Conservation (phyloP, 1,140 invertebrate genomes). For the Drosophila sturtevanti region DNA sequence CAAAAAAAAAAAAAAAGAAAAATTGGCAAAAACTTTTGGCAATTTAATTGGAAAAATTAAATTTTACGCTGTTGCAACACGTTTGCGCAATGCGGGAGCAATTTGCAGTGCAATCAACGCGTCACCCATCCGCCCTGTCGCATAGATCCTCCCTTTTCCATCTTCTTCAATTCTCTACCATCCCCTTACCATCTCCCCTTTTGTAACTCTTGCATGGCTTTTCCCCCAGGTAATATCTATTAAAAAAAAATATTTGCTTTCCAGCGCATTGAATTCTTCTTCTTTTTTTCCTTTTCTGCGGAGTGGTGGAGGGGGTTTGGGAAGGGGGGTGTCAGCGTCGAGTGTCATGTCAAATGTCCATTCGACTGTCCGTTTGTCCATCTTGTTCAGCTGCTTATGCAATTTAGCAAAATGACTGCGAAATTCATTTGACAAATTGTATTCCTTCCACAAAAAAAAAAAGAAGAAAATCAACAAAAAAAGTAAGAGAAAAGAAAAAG, state of each 20-base stretch:
- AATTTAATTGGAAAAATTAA: slow-evolving; percentile 80
- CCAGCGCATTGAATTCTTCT: slow-evolving; percentile 19
- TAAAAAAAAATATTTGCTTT: slow-evolving; percentile 60
- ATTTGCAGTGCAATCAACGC: slow-evolving; percentile 55
- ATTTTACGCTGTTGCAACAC: slow-evolving; percentile 60
- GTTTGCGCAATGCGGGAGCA: slow-evolving; percentile 44
- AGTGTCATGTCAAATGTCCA: slow-evolving; percentile 60
- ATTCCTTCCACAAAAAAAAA: too few species aligned
- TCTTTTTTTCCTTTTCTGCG: slow-evolving; percentile 19
- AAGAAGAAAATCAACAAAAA: too few species aligned
- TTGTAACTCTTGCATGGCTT: too few species aligned
- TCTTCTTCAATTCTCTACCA: background rate
- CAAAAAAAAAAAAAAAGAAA: background rate
- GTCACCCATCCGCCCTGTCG: background rate
- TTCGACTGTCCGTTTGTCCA: background rate
- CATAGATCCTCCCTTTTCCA: background rate
- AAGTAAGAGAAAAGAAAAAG: too few species aligned
- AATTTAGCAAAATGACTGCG: slow-evolving; percentile 74
- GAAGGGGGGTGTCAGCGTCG: background rate
- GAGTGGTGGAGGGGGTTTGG: background rate
- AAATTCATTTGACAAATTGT: slow-evolving; percentile 79
- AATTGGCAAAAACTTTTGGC: slow-evolving; percentile 36
- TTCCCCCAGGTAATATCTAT: slow-evolving; percentile 53
- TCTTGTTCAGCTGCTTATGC: slow-evolving; percentile 47
- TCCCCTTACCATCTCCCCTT: background rate